A percentile compares a stretch with the other conserved stretches of the same genome.
These are phyloP conservation scores for Leucoraja ocellata DNA, from an alignment of 2,797 vertebrate species.

Conservation along the genomic window DNA sequence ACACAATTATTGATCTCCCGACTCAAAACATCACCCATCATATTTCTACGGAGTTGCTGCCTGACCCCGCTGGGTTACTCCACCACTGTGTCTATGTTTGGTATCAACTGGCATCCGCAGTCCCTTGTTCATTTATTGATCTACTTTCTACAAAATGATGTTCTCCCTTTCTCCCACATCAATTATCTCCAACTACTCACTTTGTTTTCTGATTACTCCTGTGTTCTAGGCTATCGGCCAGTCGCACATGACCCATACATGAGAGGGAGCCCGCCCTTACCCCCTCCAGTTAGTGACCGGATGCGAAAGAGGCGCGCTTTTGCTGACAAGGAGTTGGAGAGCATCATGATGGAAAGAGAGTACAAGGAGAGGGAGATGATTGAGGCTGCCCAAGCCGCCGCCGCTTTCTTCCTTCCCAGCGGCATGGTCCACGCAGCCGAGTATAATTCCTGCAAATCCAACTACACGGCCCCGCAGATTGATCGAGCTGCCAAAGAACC, in stretches of 20 bases:
- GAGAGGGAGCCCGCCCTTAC: conserved; percentile 67
- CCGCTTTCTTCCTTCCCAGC: conserved; percentile 73
- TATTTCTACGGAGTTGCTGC: no score
- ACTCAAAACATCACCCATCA: no score
- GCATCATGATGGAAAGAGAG: conserved; percentile 93
- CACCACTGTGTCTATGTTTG: no score
- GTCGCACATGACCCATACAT: conserved; percentile 75
- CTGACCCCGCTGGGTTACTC: no score
- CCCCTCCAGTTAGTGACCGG: conserved; percentile 87
- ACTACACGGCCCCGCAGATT: conserved; percentile 59
- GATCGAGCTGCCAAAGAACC: conserved; percentile 75
- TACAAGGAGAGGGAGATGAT: conserved; percentile 91
- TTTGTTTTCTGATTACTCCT: neutral
- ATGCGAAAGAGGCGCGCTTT: conserved; percentile 96
- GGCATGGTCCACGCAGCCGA: conserved; percentile 71
- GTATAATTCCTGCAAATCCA: conserved; percentile 77
- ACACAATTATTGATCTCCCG: neutral
- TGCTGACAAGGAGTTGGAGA: conserved; percentile 95
- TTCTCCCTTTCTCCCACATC: neutral
- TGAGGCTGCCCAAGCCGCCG: conserved; percentile 70
- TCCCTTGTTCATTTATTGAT: neutral
- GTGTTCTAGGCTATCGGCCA: conserved; percentile 79
- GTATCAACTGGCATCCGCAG: no score
- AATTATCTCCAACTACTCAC: neutral
- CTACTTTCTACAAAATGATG: neutral